Conservation (phyloP, 2,113 vertebrate species). For the Vulpes vulpes region DNA sequence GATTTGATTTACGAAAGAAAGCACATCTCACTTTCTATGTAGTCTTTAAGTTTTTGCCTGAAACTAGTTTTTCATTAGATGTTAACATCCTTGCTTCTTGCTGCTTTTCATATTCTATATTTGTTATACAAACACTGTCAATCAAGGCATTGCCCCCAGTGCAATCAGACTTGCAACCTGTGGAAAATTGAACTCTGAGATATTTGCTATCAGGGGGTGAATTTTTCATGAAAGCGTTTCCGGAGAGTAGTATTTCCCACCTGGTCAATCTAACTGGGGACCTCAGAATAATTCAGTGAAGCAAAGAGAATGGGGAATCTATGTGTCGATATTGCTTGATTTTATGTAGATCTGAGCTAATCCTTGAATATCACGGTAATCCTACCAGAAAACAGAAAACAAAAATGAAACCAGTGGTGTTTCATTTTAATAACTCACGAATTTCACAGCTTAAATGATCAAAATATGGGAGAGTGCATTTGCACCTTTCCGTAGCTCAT, state of each 20-base stretch:
- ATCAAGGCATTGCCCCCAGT: neutral
- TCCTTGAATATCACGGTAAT: neutral
- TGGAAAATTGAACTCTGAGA: neutral
- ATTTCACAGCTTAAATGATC: neutral
- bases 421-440: slow-evolving; percentile 2
- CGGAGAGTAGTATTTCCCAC: neutral
- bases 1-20: neutral
- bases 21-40: neutral
- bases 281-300: neutral
- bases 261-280: neutral
- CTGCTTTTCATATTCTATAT: neutral
- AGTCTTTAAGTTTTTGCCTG: neutral
- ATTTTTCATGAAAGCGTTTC: neutral
- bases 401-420: neutral
- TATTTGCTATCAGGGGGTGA: neutral
- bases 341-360: neutral
- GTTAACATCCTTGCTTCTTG: slow-evolving; percentile 10
- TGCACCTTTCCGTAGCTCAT: neutral
- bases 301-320: neutral
- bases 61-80: neutral
- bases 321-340: neutral
- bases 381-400: neutral
- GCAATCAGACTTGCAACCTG: neutral
- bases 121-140: slow-evolving; percentile 23
- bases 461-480: neutral